Base-by-base conservation (phyloP, 2,888 invertebrate genomes). In the Calliphora vomitoria region DNA sequence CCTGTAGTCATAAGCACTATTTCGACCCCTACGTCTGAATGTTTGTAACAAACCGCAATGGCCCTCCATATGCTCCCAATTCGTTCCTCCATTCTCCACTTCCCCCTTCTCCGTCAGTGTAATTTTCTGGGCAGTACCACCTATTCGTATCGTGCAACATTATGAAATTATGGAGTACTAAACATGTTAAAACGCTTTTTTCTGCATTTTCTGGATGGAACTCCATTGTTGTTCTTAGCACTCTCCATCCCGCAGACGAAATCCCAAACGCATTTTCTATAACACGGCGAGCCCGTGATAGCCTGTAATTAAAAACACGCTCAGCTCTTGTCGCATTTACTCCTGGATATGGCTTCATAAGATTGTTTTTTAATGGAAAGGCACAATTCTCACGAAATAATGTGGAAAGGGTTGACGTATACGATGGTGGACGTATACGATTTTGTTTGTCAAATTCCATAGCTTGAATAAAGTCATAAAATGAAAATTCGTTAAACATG, bases 101-200 rank as follows among this genome's bases (percentile, higher is more conserved):
- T 66, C 15, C 11, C 0, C 11, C 68, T 18, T 44, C 69, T 0
- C 47, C 15, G 6, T 79, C 79, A 11, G 68, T 25, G 66, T 78
- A 78, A 35, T 66, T 0, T 20, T 66, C 64, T 64, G 55, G 78
- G 35, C 78, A 78, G 66, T 78, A 78, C 75, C 75, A 75, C 4
- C 62, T 47, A 8, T 47, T 47, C 0, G 31, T 62, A 3, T 53
- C 38, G 38, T 35, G 53, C 31, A 35, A 15, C 71, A 53, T 53
- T 53, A 71, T 53, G n/a, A 71, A 68, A 31, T 68, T 68, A 50
- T 47, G 68, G 11, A 68, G 68, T 8, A 47, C 68, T 11, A 66
- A 66, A 41, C 66, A 66, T 18, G 66, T 41, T 6, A 44, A 11
- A 20, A 41, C 41, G 35, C 38, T 64, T 38, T 64, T 64, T 64